A percentile compares a stretch with the other conserved stretches of the same genome.
These are phyloP conservation scores for Cydia fagiglandana DNA, from an alignment of 1,140 invertebrate genomes.

Conservation along the genomic window DNA sequence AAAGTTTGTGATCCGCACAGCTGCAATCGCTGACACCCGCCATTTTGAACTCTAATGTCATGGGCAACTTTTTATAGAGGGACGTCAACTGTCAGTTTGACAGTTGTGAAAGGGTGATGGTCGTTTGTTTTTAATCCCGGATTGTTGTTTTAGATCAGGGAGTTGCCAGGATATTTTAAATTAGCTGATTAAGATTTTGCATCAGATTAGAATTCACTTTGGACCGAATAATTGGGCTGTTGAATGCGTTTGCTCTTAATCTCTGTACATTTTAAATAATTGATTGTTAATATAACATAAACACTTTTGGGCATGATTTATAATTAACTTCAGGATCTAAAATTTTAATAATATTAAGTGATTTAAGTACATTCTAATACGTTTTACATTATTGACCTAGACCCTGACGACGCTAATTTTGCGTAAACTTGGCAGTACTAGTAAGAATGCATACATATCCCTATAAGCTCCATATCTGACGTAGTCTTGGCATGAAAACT, in stretches of 20 bases:
- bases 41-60: conserved; percentile 33
- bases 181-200: conserved; percentile 35
- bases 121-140: conserved; percentile 57
- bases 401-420: too few relatives aligned
- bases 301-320: background rate
- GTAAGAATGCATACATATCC: too few relatives aligned
- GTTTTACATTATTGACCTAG: too few relatives aligned
- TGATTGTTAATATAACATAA: background rate
- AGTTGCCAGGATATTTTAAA: conserved; percentile 38
- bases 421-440: too few relatives aligned
- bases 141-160: conserved; percentile 58
- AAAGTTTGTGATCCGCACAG: conserved; percentile 41
- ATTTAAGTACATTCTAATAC: too few relatives aligned
- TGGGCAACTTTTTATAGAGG: conserved; percentile 40
- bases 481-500: too few relatives aligned
- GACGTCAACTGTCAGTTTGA: conserved; percentile 69
- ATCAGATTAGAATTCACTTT: conserved; percentile 20
- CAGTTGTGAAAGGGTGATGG: conserved; percentile 52
- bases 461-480: too few relatives aligned
- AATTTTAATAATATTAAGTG: too few relatives aligned
- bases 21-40: conserved; percentile 40
- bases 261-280: conserved; percentile 1
- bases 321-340: background rate
- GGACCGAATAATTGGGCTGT: conserved; percentile 17
- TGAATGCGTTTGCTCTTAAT: conserved; percentile 7